Base-by-base conservation (phyloP, 2,797 vertebrate genomes). In the Pseudotriccus pelzelni region DNA sequence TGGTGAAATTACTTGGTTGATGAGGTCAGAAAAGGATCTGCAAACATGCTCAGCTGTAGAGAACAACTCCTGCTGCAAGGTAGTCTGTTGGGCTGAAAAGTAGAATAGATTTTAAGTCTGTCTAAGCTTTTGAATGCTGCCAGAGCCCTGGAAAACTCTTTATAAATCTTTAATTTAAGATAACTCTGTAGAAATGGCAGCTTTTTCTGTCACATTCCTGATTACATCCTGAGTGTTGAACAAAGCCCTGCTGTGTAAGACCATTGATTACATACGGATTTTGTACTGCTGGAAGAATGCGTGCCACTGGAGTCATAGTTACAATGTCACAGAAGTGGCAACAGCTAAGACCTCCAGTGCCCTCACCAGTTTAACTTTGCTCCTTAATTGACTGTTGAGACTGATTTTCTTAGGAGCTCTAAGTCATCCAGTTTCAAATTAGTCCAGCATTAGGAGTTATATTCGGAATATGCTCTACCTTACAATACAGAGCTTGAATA, bases 11-110 rank as follows among this genome's bases (percentile, higher is more conserved):
- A 97, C 44, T 85, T 97, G 94, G 55, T 85, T 93, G 78, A 98
- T 82, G 56, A 98, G 89, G 19, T 96, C 94, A 78, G 96, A 97
- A 92, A 98, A 98, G 22, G 94, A 94, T 39, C 55, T 94, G 87
- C 84, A 96, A 46, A 98, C 79, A 30, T 2, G 36, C 55, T 96
- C 93, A 46, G 97, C 98, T 93, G 91, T 39, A 55, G 60, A 78
- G 14, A 98, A 92, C 22, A 98, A 83, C 14, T 97, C 95, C 75
- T 59, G 41, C 47, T 95, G 94, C 58, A 94, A 81, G 44, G 67
- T 60, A 74, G 94, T 93, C 22, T 77, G 37, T 4, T 58, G 79
- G 56, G 41, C 98, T 98, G 94, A 78, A 97, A 97, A 85, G 58
- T 2, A 79, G 17, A 92, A 67, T 21, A 64, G 36, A 46, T 85